These are phyloP conservation scores for Rhaphigaster nebulosa DNA, from an alignment of 2,888 invertebrate genomes.

Conservation along the genomic window DNA sequence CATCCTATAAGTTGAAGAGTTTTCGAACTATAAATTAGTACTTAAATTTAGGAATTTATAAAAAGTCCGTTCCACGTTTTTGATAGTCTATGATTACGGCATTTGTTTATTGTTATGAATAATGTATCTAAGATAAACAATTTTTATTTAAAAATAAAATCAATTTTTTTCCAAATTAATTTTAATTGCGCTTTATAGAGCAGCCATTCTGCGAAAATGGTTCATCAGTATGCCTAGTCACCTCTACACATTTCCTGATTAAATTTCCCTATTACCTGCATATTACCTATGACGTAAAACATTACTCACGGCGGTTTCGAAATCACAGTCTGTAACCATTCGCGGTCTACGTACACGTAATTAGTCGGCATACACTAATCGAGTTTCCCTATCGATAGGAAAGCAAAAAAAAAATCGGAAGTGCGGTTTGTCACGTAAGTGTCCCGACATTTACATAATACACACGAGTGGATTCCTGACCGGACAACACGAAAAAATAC, in stretches of 20 bases:
- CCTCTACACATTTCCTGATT: neutral
- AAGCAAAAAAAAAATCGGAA: neutral
- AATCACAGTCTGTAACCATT: neutral
- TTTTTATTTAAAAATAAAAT: too few species aligned
- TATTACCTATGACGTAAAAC: constrained; percentile 12
- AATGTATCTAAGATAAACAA: too few species aligned
- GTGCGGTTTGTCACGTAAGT: constrained; percentile 20
- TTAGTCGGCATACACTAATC: constrained; percentile 19
- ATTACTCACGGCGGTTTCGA: constrained; percentile 8
- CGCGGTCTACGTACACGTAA: neutral
- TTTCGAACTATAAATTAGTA: too few species aligned
- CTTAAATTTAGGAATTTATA: too few species aligned
- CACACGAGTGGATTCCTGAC: neutral
- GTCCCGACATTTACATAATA: constrained; percentile 12
- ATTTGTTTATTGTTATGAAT: too few species aligned
- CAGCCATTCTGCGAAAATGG: neutral
- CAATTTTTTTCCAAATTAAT: too few species aligned
- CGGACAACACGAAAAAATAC: neutral
- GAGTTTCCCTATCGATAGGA: neutral
- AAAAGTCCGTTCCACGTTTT: too few species aligned
- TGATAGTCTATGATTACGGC: too few species aligned
- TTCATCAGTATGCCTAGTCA: neutral
- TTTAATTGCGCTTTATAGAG: too few species aligned
- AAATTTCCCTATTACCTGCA: neutral
- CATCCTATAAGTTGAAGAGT: too few species aligned